Evolutionary conservation across 1,140 invertebrate genomes (phyloP).

Genomic region (Pinna nobilis): DNA sequence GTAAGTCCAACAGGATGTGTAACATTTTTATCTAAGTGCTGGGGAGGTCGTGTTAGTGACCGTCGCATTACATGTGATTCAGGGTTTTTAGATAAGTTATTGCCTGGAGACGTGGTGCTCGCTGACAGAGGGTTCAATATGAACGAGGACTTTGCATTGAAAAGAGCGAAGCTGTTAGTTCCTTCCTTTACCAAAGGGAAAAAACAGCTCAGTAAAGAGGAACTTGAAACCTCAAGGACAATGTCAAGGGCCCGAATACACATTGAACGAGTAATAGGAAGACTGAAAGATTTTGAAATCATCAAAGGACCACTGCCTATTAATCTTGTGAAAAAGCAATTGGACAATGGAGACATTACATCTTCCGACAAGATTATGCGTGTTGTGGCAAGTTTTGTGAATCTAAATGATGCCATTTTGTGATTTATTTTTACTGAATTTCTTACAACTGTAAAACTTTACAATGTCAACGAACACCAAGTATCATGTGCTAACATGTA

Average conservation of each 20-base stretch:
- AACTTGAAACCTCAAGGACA: not conserved
- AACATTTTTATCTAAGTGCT: slow-evolving; percentile 58
- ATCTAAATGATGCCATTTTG: not conserved
- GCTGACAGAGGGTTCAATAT: slow-evolving; percentile 53
- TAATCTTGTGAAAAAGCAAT: not conserved
- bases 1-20: slow-evolving; percentile 54
- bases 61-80: slow-evolving; percentile 56
- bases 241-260: slow-evolving; percentile 25
- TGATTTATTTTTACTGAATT: too few species aligned
- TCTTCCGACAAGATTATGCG: not conserved
- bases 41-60: slow-evolving; percentile 60
- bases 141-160: slow-evolving; percentile 16
- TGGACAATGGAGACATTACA: not conserved
- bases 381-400: not conserved
- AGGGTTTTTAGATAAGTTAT: slow-evolving; percentile 47
- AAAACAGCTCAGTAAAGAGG: not conserved
- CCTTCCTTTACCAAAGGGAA: slow-evolving; percentile 33
- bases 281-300: slow-evolving; percentile 26
- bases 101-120: slow-evolving; percentile 43
- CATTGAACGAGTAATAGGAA: slow-evolving; percentile 28
- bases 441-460: too few species aligned
- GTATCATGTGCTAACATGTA: too few species aligned
- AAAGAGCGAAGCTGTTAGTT: slow-evolving; percentile 41
- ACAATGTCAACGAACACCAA: too few species aligned
- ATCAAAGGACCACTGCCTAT: not conserved